These are phyloP conservation scores for Eciton burchellii DNA, from an alignment of 1,140 invertebrate species.

Conservation along the genomic window DNA sequence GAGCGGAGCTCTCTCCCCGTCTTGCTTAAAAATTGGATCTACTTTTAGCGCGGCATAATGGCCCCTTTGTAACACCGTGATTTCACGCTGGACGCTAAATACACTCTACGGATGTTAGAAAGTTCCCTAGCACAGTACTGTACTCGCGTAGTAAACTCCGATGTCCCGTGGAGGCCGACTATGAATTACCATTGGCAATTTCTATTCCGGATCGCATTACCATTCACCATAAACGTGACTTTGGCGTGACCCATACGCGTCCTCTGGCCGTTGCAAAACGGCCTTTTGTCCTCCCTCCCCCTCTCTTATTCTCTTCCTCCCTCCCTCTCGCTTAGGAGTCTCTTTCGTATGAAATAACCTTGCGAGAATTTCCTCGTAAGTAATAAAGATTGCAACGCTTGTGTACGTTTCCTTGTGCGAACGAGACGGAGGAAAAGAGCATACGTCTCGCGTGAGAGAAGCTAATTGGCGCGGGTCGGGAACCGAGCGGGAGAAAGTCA, in stretches of 20 bases:
- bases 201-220: conserved; percentile 45
- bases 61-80: too few relatives aligned
- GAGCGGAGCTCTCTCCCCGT: too few relatives aligned
- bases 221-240: conserved; percentile 49
- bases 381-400: conserved; percentile 4
- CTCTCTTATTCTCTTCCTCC: background rate
- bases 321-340: background rate
- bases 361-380: background rate
- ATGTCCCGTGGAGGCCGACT: background rate
- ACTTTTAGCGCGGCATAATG: too few relatives aligned
- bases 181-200: conserved; percentile 34
- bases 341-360: background rate
- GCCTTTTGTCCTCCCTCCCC: background rate
- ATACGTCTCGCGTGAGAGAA: conserved; percentile 45
- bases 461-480: conserved; percentile 67
- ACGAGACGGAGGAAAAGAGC: conserved; percentile 55
- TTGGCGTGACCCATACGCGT: background rate
- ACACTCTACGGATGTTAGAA: too few relatives aligned
- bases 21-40: too few relatives aligned
- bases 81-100: too few relatives aligned
- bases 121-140: too few relatives aligned
- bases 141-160: background rate
- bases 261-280: conserved; percentile 5
- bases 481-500: conserved; percentile 71
- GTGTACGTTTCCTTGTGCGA: background rate